Conservation (phyloP, 1,140 invertebrate genomes). For the Ceratitis capitata region DNA sequence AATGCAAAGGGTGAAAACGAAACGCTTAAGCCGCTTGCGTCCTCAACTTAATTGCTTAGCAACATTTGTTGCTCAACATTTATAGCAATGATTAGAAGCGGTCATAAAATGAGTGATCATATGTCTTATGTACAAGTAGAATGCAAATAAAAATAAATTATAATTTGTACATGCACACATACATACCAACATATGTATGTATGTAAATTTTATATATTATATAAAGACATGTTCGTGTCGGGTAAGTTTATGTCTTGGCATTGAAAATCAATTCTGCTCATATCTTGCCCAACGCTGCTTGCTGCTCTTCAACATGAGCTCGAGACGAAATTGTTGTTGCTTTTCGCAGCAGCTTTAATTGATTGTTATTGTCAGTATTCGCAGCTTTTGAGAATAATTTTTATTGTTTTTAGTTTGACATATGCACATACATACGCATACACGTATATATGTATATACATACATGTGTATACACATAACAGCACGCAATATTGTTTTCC, state of each 20-base stretch:
- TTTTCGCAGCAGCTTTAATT: conserved; percentile 1
- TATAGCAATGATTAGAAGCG: neutral
- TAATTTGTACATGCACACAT: neutral
- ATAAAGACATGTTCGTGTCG: neutral
- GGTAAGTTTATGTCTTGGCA: conserved; percentile 18
- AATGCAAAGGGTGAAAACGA: neutral
- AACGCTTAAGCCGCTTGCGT: neutral
- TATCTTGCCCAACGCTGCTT: neutral
- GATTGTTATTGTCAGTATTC: neutral
- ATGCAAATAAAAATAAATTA: neutral
- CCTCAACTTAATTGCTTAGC: neutral
- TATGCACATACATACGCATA: neutral
- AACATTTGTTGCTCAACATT: conserved; percentile 10
- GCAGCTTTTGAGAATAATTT: neutral
- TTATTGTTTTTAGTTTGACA: neutral
- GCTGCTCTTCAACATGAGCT: neutral
- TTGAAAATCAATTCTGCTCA: conserved; percentile 34
- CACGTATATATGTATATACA: neutral
- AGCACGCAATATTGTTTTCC: neutral
- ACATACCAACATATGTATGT: neutral
- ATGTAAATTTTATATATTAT: neutral
- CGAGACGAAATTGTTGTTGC: neutral
- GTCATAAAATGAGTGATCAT: too few relatives aligned
- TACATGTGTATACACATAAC: neutral
- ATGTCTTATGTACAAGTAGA: too few relatives aligned